Base-by-base conservation (phyloP, 1,140 invertebrate species). In the Trypoxylus dichotomus region DNA sequence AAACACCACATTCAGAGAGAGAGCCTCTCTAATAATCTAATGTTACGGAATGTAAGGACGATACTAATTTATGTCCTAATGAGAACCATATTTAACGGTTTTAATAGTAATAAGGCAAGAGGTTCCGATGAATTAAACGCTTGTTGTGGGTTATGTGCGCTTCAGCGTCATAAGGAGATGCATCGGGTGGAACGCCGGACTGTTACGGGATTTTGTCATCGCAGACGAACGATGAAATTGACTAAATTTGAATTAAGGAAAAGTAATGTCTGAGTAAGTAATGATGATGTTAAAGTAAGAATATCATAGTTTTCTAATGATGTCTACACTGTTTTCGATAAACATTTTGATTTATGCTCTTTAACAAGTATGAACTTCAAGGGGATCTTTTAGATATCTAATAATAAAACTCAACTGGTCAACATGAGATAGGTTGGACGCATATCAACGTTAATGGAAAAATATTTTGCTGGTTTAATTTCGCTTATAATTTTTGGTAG, bases 61-160 rank as follows among this genome's bases (percentile, higher is more conserved):
- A 54, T 54, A 54, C 47, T 54, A 54, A 54, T 54, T 54, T 54
- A 54, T n/a, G n/a, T 19, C 19, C 47, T 54, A 54, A 54, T 54
- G 47, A 54, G 47, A 54, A 54, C 47, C 47, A 54, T 54, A 54
- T 54, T 54, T 54, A 54, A 54, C 47, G 47, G n/a, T 54, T 54
- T 54, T 19, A n/a, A n/a, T n/a, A 54, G 19, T 54, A 54, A 54
- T 54, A 54, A 54, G n/a, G 47, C 47, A 32, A 32, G 32, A 32
- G 15, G 47, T 54, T 19, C 47, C 47, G 47, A 54, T 54, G 47
- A 54, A 54, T 54, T 54, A 54, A 54, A 19, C 5, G 19, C 19
- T 54, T 54, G 19, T 32, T 54, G 47, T 19, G 47, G 13, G 47
- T 54, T 54, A 15, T 3, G 15, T n/a, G 47, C 47, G 47, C 47